Conservation (phyloP, 1,140 invertebrate species). For the Mizuhopecten yessoensis region DNA sequence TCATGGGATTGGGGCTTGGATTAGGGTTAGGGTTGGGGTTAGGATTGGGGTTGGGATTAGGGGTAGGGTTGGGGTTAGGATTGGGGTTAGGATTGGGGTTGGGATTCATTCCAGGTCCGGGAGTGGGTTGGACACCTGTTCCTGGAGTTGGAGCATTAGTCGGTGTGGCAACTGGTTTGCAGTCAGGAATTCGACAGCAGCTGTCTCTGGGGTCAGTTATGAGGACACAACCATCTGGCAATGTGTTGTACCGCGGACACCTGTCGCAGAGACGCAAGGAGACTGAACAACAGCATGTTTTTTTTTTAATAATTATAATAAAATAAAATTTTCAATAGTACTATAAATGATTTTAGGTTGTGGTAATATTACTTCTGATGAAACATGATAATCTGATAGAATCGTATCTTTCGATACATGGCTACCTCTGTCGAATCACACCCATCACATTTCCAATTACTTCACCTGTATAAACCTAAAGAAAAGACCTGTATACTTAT, state of each 20-base stretch:
- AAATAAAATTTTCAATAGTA: no score
- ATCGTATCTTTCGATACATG: no score
- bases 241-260: slow-evolving; percentile 69
- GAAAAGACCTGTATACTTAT: no score
- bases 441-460: no score
- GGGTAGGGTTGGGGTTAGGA: not conserved
- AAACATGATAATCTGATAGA: no score
- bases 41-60: slow-evolving; percentile 48
- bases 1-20: not conserved
- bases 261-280: slow-evolving; percentile 58
- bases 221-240: slow-evolving; percentile 66
- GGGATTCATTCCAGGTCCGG: not conserved
- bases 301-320: no score
- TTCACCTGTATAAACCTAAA: no score
- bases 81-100: slow-evolving; percentile 58
- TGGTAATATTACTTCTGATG: no score
- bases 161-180: slow-evolving; percentile 52
- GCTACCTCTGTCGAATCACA: no score
- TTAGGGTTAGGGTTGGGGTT: slow-evolving; percentile 50
- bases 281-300: no score
- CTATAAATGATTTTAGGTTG: no score
- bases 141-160: slow-evolving; percentile 53
- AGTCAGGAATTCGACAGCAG: slow-evolving; percentile 71
- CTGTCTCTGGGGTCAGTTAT: slow-evolving; percentile 71
- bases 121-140: slow-evolving; percentile 10